phyloP scores from a whole-genome alignment of 2,113 vertebrate species.

The Cygnus buccinator region DNA sequence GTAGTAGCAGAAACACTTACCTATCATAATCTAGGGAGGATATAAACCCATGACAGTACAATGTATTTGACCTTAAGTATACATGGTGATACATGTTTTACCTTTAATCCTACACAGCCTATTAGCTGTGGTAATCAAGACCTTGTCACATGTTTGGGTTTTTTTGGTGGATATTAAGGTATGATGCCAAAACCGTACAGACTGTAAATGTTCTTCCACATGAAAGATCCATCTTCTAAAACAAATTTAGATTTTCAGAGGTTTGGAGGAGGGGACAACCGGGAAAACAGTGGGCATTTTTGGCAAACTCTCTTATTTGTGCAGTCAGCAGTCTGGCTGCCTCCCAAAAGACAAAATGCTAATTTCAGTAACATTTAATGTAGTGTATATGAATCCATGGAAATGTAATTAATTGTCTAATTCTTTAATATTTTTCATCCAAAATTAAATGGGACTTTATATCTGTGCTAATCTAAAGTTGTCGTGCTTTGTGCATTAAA shows the following conservation, averaged over 20 bases:
- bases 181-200: not conserved
- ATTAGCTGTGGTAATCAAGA: not conserved
- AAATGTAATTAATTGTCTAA: constrained; percentile 53
- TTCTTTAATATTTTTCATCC: constrained; percentile 49
- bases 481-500: constrained; percentile 70
- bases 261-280: constrained; percentile 9
- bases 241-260: constrained; percentile 23
- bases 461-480: constrained; percentile 48
- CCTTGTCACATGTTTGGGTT: not conserved
- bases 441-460: constrained; percentile 38
- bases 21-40: not conserved
- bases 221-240: constrained; percentile 16
- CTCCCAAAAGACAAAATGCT: not conserved
- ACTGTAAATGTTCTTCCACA: not conserved
- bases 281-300: not conserved
- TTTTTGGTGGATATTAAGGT: not conserved
- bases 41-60: not conserved
- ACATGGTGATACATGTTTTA: not conserved
- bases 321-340: constrained; percentile 14
- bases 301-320: constrained; percentile 5
- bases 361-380: constrained; percentile 36
- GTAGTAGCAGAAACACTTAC: not conserved
- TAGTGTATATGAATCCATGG: constrained; percentile 29
- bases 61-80: not conserved
- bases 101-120: not conserved